phyloP scores from a whole-genome alignment of 2,888 invertebrate species.

The Brenthis ino region DNA sequence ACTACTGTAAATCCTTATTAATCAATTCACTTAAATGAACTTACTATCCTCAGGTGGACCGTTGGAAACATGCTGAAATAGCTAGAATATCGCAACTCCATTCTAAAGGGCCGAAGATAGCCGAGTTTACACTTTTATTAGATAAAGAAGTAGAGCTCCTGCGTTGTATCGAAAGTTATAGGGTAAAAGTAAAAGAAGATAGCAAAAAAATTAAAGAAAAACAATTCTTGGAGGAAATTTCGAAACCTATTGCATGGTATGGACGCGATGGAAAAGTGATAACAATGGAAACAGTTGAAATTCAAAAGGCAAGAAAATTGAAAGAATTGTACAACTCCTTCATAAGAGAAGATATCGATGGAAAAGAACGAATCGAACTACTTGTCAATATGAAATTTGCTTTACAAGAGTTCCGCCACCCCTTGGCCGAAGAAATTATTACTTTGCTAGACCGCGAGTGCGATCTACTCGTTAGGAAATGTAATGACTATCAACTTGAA shows the following conservation, averaged over 20 bases:
- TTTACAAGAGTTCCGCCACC: conserved; percentile 83
- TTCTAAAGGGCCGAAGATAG: conserved; percentile 86
- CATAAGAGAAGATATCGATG: conserved; percentile 78
- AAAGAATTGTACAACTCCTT: conserved; percentile 88
- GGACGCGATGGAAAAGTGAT: conserved; percentile 87
- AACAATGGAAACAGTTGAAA: conserved; percentile 91
- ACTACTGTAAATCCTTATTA: too few relatives aligned
- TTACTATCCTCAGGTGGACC: conserved; percentile 75
- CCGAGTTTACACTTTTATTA: conserved; percentile 86
- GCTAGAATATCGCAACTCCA: conserved; percentile 84
- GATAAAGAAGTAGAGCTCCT: conserved; percentile 88
- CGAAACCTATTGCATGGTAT: conserved; percentile 89
- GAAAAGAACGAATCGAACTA: conserved; percentile 86
- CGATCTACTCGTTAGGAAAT: conserved; percentile 84
- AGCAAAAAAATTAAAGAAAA: conserved; percentile 83
- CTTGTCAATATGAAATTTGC: conserved; percentile 87
- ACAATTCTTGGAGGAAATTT: conserved; percentile 85
- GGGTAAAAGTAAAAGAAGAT: conserved; percentile 83
- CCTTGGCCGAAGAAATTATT: conserved; percentile 82
- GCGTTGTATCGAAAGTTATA: conserved; percentile 86
- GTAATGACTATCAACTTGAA: conserved; percentile 82
- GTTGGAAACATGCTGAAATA: conserved; percentile 85
- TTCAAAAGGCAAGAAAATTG: conserved; percentile 89
- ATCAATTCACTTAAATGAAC: neutral
- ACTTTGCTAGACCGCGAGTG: conserved; percentile 87